Percentiles rank a stretch among this genome's conserved stretches.
Conservation (phyloP, 2,797 vertebrate species). For the Esox lucius region DNA sequence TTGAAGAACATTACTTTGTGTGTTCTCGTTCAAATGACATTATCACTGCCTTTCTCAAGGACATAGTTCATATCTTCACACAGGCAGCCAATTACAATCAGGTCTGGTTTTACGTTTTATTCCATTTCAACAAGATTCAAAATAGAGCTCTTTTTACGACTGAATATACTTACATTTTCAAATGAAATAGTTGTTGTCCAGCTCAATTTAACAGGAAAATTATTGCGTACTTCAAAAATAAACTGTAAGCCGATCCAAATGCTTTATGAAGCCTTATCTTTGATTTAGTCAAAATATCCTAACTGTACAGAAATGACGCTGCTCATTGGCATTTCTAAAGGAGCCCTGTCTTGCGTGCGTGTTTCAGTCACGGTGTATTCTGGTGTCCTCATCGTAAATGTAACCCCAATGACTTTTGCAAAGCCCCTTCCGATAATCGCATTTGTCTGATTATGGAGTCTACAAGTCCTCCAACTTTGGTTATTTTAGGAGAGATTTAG, state of each 20-base stretch:
- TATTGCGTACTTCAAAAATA: neutral
- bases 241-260: neutral
- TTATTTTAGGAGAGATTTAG: slow-evolving; percentile 76
- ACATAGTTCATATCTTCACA: neutral
- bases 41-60: too few relatives aligned
- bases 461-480: slow-evolving; percentile 66
- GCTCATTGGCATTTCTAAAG: slow-evolving; percentile 9
- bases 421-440: slow-evolving; percentile 72
- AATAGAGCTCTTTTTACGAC: neutral
- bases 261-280: neutral
- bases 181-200: too few relatives aligned
- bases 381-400: slow-evolving; percentile 44
- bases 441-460: slow-evolving; percentile 71
- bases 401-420: slow-evolving; percentile 56
- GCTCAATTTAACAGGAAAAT: too few relatives aligned
- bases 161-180: too few relatives aligned
- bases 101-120: neutral
- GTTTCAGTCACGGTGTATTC: slow-evolving; percentile 31
- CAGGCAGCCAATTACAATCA: neutral
- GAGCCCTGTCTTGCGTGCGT: slow-evolving; percentile 17
- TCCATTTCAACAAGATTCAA: neutral
- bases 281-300: neutral
- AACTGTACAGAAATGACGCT: neutral
- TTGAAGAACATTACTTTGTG: neutral
- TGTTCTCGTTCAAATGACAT: too few relatives aligned